Conservation (phyloP, 92 coral and sea anemone species). For the Pocillopora grandis region DNA sequence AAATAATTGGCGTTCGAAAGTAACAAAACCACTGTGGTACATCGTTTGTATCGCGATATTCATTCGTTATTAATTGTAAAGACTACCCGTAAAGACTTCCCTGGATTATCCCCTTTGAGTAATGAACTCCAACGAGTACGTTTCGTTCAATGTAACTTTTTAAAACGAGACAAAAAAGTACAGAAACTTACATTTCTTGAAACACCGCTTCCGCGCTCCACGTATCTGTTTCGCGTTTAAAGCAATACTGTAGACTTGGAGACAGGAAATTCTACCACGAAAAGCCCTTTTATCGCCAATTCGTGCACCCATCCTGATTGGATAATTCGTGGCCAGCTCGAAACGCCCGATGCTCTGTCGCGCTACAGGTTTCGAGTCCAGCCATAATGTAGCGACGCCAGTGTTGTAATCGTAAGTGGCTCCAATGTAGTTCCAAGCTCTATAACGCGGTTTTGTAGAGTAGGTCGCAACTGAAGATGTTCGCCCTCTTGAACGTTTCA, state of each 20-base stretch:
- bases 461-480: conserved; percentile 61
- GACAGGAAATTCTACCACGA: conserved; percentile 67
- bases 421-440: conserved; percentile 86
- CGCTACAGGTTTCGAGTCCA: conserved; percentile 61
- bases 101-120: too few relatives aligned
- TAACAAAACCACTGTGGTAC: too few relatives aligned
- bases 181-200: conserved; percentile 39
- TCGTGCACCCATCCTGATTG: conserved; percentile 69
- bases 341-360: conserved; percentile 57
- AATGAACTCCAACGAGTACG: neutral
- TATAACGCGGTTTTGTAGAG: conserved; percentile 53
- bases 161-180: neutral
- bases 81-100: too few relatives aligned
- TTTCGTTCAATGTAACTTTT: neutral
- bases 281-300: conserved; percentile 64
- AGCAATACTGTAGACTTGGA: conserved; percentile 68
- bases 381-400: conserved; percentile 66
- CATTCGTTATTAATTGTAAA: too few relatives aligned
- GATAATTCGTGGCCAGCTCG: conserved; percentile 67
- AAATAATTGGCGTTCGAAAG: too few relatives aligned
- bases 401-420: conserved; percentile 66
- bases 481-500: conserved; percentile 45
- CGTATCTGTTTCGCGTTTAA: conserved; percentile 56
- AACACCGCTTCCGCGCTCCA: conserved; percentile 58
- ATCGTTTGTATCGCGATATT: too few relatives aligned